Evolutionary conservation across 2,888 invertebrate species (phyloP).

Genomic region (Ernsta delagoae): DNA sequence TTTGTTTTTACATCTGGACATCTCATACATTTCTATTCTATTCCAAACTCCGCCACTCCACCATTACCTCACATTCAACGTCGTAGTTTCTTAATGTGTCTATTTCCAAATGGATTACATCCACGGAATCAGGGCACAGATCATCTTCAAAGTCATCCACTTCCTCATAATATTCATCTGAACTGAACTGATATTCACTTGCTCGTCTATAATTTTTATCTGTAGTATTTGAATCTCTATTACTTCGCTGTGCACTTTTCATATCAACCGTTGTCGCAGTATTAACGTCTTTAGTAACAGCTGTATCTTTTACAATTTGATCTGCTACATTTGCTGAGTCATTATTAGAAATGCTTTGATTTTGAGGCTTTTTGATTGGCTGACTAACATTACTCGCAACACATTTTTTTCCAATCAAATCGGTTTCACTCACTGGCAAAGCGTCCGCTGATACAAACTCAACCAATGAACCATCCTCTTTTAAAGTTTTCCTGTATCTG

Average conservation of each 20-base stretch:
- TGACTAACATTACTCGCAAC: slow-evolving; percentile 17
- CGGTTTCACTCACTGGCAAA: slow-evolving; percentile 49
- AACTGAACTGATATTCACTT: slow-evolving; percentile 68
- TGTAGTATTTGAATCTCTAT: slow-evolving; percentile 30
- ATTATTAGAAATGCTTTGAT: slow-evolving; percentile 19
- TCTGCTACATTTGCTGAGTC: slow-evolving; percentile 7
- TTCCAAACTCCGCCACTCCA: slow-evolving; percentile 66
- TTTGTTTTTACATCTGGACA: no score
- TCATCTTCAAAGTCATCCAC: slow-evolving; percentile 49
- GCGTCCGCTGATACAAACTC: slow-evolving; percentile 59
- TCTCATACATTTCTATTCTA: slow-evolving; percentile 34
- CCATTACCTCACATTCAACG: slow-evolving; percentile 59
- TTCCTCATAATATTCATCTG: slow-evolving; percentile 71
- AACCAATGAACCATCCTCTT: slow-evolving; percentile 56
- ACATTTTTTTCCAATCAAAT: slow-evolving; percentile 50
- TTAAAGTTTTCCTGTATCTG: slow-evolving; percentile 55
- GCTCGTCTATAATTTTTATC: slow-evolving; percentile 47
- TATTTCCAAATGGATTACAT: slow-evolving; percentile 56
- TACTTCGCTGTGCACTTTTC: slow-evolving; percentile 6
- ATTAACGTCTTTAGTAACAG: slow-evolving; percentile 36
- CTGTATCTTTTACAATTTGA: slow-evolving; percentile 24
- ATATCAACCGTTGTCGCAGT: slow-evolving; percentile 35
- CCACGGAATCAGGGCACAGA: slow-evolving; percentile 57
- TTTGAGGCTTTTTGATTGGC: slow-evolving; percentile 40
- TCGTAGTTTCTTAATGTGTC: slow-evolving; percentile 64